These are phyloP conservation scores for Cyprinodon brontotheroides DNA, from an alignment of 2,113 vertebrate species.

Conservation along the genomic window DNA sequence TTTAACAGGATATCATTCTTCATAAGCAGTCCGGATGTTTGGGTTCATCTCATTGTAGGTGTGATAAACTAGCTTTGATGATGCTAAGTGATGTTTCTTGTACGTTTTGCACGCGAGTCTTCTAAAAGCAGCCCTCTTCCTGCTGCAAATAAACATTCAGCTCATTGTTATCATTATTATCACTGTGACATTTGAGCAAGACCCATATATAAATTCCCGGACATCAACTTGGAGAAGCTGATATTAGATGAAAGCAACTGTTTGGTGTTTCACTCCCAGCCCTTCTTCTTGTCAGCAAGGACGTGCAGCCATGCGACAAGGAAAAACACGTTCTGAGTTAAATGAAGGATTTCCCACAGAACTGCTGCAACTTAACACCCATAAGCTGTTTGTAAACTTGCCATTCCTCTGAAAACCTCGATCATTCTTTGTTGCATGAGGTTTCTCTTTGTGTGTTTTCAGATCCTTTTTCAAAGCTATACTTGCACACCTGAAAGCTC, in stretches of 20 bases:
- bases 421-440: neutral
- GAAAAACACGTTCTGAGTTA: conserved; percentile 60
- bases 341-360: conserved; percentile 34
- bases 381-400: neutral
- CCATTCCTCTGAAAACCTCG: no score
- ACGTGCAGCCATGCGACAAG: conserved; percentile 37
- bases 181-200: neutral
- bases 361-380: neutral
- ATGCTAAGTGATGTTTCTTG: neutral
- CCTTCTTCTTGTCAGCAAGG: conserved; percentile 32
- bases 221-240: neutral
- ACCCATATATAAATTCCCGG: neutral
- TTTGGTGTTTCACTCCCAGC: neutral
- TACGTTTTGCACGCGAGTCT: neutral
- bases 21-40: no score
- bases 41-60: neutral
- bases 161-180: neutral
- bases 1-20: no score
- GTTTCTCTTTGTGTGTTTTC: neutral
- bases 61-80: neutral
- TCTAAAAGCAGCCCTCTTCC: neutral
- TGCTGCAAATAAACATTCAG: neutral
- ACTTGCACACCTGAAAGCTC: neutral
- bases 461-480: neutral
- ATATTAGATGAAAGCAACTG: conserved; percentile 9